Conservation (phyloP, 2,797 vertebrate genomes). For the Danio aesculapii region DNA sequence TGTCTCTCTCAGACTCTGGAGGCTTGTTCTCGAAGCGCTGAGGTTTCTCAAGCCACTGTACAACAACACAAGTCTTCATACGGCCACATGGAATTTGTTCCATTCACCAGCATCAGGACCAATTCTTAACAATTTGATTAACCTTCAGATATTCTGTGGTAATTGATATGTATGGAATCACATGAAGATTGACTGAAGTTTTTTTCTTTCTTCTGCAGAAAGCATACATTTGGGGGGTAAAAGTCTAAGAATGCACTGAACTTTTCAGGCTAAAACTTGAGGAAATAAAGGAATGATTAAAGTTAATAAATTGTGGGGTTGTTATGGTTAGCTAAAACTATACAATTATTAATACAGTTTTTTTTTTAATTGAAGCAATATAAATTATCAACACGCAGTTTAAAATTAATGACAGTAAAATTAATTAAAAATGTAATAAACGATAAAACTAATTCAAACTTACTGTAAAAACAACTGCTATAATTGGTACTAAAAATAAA, state of each 20-base stretch:
- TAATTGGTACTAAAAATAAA: too few species aligned
- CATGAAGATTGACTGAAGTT: background rate
- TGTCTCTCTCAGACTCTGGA: conserved; percentile 76
- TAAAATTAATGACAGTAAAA: too few species aligned
- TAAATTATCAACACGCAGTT: too few species aligned
- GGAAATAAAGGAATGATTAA: background rate
- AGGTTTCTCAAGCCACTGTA: conserved; percentile 79
- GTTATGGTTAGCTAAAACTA: too few species aligned
- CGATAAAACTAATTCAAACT: too few species aligned
- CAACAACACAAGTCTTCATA: conserved; percentile 48
- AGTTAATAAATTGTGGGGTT: background rate
- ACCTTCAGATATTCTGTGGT: conserved; percentile 15
- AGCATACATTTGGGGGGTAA: background rate
- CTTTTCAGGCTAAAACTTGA: background rate
- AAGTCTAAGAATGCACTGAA: background rate
- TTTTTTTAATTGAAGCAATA: too few species aligned
- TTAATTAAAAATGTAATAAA: too few species aligned
- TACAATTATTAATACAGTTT: too few species aligned
- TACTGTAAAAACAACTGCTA: too few species aligned
- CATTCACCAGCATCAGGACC: background rate
- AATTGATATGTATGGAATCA: conserved; percentile 12
- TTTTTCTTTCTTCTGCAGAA: background rate
- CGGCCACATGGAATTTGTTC: conserved; percentile 27
- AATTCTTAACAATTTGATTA: conserved; percentile 26
- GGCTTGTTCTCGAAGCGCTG: conserved; percentile 83